Conservation (phyloP, 1,140 invertebrate genomes). For the Chlorops oryzae region DNA sequence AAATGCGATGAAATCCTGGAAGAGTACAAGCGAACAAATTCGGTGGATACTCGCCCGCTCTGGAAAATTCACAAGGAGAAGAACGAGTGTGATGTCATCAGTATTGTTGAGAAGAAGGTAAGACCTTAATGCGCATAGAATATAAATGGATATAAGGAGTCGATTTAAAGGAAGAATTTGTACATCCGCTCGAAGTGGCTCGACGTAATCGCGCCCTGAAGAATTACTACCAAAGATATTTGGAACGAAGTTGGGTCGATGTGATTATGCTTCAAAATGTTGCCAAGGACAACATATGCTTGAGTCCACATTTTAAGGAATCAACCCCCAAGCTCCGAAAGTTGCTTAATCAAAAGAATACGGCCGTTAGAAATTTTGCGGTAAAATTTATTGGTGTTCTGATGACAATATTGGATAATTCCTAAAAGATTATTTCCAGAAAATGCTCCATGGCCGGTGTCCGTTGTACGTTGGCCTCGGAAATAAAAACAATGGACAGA, state of each 20-base stretch:
- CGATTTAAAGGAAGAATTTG: no score
- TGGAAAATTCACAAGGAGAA: conserved; percentile 25
- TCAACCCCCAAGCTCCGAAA: conserved; percentile 6
- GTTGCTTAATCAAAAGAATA: conserved; percentile 28
- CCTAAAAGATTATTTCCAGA: no score
- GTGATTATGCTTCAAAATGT: conserved; percentile 28
- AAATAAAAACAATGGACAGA: conserved; percentile 17
- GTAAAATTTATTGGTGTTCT: no score
- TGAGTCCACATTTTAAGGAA: conserved; percentile 8
- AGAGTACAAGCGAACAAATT: conserved; percentile 3
- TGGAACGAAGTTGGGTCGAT: conserved; percentile 32
- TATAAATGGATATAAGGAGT: neutral
- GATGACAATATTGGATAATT: no score
- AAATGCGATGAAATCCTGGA: conserved; percentile 18
- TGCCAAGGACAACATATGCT: conserved; percentile 19
- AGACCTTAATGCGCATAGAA: no score
- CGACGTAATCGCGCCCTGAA: conserved; percentile 28
- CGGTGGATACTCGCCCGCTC: conserved; percentile 9
- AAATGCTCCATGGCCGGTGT: conserved; percentile 37
- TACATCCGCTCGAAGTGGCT: no score
- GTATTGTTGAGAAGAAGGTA: conserved; percentile 20
- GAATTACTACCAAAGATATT: conserved; percentile 33
- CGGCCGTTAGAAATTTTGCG: conserved; percentile 22
- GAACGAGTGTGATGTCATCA: conserved; percentile 33
- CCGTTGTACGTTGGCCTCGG: conserved; percentile 31